A percentile compares a stretch with the other conserved stretches of the same genome.
These are phyloP conservation scores for Ophion ellenae DNA, from an alignment of 2,888 invertebrate genomes.

Conservation along the genomic window DNA sequence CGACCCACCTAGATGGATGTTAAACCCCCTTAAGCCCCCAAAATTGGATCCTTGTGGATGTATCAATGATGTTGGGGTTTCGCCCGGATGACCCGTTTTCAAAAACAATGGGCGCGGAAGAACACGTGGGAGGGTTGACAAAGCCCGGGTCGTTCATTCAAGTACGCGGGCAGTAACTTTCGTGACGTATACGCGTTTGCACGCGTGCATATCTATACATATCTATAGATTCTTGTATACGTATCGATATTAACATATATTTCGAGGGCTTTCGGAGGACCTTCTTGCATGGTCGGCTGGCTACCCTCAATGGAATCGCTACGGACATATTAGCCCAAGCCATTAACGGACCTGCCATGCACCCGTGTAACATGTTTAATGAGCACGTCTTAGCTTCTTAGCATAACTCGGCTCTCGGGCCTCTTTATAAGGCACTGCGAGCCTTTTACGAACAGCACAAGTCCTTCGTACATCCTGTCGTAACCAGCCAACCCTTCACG, in stretches of 20 bases:
- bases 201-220: background rate
- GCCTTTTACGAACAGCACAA: conserved; percentile 71
- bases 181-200: background rate
- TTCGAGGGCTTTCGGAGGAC: conserved; percentile 26
- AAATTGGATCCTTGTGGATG: background rate
- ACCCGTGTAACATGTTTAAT: conserved; percentile 76
- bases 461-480: conserved; percentile 71
- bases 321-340: conserved; percentile 69
- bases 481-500: conserved; percentile 58
- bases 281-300: conserved; percentile 69
- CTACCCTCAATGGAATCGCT: conserved; percentile 68
- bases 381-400: conserved; percentile 78
- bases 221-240: background rate
- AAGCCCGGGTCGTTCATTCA: conserved; percentile 18
- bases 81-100: conserved; percentile 40
- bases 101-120: conserved; percentile 29
- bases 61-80: conserved; percentile 36
- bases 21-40: no score
- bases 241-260: conserved; percentile 42
- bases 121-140: conserved; percentile 20
- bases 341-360: conserved; percentile 74
- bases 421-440: conserved; percentile 73
- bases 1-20: no score
- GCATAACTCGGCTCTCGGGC: conserved; percentile 70
- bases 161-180: background rate